Evolutionary conservation across 2,888 invertebrate species (phyloP).

Genomic region (Nebria brevicollis): DNA sequence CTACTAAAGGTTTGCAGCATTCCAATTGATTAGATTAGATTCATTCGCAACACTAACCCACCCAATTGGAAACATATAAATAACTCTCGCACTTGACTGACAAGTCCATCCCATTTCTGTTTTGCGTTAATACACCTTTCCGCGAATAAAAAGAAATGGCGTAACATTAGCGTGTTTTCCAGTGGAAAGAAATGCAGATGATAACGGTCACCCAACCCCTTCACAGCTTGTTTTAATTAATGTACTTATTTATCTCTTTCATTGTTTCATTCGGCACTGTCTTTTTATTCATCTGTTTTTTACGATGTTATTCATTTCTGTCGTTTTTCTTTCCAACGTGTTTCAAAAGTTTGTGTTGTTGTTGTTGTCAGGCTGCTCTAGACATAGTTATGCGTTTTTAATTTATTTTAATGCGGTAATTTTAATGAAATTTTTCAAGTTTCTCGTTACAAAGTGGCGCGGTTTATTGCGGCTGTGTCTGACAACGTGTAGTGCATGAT

Average conservation of each 20-base stretch:
- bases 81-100: background rate
- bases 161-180: background rate
- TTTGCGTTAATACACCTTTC: background rate
- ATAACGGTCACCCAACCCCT: background rate
- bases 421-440: background rate
- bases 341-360: background rate
- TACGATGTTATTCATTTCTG: background rate
- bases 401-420: conserved; percentile 1
- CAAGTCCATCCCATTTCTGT: background rate
- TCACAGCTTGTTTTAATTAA: background rate
- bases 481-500: background rate
- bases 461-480: background rate
- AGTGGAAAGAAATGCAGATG: background rate
- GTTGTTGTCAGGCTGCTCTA: background rate
- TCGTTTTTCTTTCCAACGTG: background rate
- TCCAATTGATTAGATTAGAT: background rate
- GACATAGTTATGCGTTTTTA: background rate
- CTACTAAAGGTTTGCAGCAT: background rate
- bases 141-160: background rate
- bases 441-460: background rate
- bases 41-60: background rate
- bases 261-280: background rate
- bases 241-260: background rate
- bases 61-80: background rate
- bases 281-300: background rate